These are phyloP conservation scores for Otus scops DNA, from an alignment of 2,797 vertebrate genomes.

Conservation along the genomic window DNA sequence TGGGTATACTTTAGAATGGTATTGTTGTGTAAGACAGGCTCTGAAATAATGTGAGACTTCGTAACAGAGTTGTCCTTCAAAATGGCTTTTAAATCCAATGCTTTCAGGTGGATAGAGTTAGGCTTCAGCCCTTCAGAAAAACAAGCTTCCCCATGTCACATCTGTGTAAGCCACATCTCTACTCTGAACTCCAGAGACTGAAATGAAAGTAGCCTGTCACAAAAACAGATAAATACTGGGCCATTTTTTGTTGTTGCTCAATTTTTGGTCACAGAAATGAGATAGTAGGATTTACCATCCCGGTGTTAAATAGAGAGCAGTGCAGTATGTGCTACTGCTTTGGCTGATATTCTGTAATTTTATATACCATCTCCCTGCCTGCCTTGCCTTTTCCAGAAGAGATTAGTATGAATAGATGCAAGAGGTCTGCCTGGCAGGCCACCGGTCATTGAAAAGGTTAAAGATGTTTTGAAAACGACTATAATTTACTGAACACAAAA, in stretches of 20 bases:
- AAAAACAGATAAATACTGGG: background rate
- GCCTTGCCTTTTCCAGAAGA: background rate
- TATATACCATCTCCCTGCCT: background rate
- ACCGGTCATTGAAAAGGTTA: background rate
- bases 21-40: background rate
- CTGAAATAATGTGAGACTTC: background rate
- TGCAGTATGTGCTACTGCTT: fast-evolving
- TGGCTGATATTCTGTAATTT: background rate
- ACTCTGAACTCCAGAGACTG: background rate
- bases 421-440: background rate
- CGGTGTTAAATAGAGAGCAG: background rate
- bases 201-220: background rate
- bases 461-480: background rate
- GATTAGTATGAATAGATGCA: background rate
- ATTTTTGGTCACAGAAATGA: background rate
- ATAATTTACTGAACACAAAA: background rate
- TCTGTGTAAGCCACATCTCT: background rate
- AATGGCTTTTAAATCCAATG: background rate
- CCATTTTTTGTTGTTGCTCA: background rate
- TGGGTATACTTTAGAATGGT: background rate
- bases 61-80: background rate
- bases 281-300: background rate
- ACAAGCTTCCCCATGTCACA: background rate
- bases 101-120: background rate
- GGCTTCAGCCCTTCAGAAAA: background rate